Evolutionary conservation across 1,140 invertebrate species (phyloP).

Genomic region (Elysia chlorotica): DNA sequence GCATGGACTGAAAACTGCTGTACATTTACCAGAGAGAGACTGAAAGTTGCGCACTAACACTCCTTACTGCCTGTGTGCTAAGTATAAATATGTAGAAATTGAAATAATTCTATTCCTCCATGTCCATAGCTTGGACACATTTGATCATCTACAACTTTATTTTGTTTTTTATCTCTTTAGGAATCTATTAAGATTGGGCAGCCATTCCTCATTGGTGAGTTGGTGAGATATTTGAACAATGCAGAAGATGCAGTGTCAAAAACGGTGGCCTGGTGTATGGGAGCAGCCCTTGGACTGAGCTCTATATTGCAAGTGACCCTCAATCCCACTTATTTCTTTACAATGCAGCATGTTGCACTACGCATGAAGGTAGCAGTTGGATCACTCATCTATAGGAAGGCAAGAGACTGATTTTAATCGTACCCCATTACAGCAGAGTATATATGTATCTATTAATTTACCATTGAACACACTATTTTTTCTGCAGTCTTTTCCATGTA

Average conservation of each 20-base stretch:
- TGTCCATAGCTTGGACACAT: too few species aligned
- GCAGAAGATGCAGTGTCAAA: not conserved
- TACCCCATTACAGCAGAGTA: too few species aligned
- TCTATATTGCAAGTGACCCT: slow-evolving; percentile 13
- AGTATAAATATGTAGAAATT: not conserved
- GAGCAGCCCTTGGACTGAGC: slow-evolving; percentile 10
- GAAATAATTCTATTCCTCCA: too few species aligned
- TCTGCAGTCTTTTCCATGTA: not conserved
- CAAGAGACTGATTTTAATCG: not conserved
- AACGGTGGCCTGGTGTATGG: slow-evolving; percentile 18
- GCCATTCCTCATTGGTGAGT: slow-evolving; percentile 23
- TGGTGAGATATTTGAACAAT: slow-evolving; percentile 22
- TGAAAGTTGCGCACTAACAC: too few species aligned
- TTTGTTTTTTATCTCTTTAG: slow-evolving; percentile 11
- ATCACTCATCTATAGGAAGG: slow-evolving; percentile 28
- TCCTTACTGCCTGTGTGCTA: not conserved
- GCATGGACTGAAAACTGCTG: too few species aligned
- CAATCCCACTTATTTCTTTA: slow-evolving; percentile 27
- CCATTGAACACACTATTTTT: not conserved
- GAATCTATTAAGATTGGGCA: slow-evolving; percentile 21
- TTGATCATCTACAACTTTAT: not conserved
- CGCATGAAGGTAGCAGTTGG: slow-evolving; percentile 31
- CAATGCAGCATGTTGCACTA: slow-evolving; percentile 25
- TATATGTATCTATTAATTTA: not conserved
- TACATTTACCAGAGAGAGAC: too few species aligned